Base-by-base conservation (phyloP, 2,797 vertebrate species). In the Clarias laeviceps region DNA sequence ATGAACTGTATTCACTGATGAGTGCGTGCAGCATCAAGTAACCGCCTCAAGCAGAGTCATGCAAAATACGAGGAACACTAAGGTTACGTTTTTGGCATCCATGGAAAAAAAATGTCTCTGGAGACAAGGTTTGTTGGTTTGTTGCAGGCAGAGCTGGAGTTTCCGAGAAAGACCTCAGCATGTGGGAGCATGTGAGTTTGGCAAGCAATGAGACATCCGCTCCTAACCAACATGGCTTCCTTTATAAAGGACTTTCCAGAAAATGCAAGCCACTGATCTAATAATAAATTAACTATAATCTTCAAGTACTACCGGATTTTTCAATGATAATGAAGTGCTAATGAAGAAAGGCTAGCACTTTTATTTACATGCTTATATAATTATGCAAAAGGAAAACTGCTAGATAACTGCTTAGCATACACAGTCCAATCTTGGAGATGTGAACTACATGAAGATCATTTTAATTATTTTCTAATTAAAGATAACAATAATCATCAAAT, bases 31-130 rank as follows among this genome's bases (percentile, higher is more conserved):
- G 6, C 40, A 27, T 17, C 40, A n/a, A 45, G 18, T 17, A 74
- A 74, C 72, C 11, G 45, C 45, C 72, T 74, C 72, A 29, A 56
- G 72, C 72, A 27, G 24, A 54, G 72, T 74, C 72, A 74, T 4
- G 6, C 45, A 74, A 74, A 54, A 29, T 27, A 15, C 24, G 2
- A 50, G 50, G 70, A 72, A 72, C 37, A 50, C 24, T 17, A 50
- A 56, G 45, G 72, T 74, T 54, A 56, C 15, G 0, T 27, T 54
- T 56, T 54, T 74, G 45, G 37, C 45, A 56, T 17, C n/a, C n/a
- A 18, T 74, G 5, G 24, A 56, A 56, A 54, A 40, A 24, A 27
- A 7, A 50, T 50, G 11, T 74, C 45, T 54, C 40, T 29, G 45
- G n/a, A 18, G 7, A 9, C 29, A 1, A 1, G 50, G 7, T 56